Evolutionary conservation across 2,797 vertebrate species (phyloP).

Genomic region (Myripristis jacobus): DNA sequence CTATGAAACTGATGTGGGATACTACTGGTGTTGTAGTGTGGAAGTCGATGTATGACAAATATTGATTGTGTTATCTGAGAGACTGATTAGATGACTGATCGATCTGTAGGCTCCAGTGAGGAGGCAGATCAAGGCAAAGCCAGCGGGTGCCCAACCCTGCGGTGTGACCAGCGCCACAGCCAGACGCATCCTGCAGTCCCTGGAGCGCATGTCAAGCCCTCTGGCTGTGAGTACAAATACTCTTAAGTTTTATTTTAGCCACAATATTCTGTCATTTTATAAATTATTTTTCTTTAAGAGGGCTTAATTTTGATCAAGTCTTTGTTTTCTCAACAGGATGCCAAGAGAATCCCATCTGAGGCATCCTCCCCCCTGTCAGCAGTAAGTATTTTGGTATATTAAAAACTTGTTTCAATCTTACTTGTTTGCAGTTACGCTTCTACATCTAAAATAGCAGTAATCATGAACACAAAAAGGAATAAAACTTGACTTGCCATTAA

Average conservation of each 20-base stretch:
- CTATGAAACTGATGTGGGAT: neutral
- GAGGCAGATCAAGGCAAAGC: conserved; percentile 96
- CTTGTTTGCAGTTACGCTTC: neutral
- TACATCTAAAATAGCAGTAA: neutral
- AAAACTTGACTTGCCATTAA: neutral
- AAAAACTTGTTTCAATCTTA: neutral
- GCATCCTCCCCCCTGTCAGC: conserved; percentile 84
- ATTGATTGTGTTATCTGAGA: neutral
- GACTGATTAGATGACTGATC: conserved; percentile 25
- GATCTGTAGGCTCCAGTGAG: conserved; percentile 88
- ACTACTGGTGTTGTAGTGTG: neutral
- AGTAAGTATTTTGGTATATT: conserved; percentile 83
- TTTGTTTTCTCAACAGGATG: conserved; percentile 86
- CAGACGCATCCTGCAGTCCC: conserved; percentile 92
- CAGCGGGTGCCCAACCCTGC: conserved; percentile 88
- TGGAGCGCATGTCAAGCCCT: conserved; percentile 99
- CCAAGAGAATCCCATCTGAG: conserved; percentile 93
- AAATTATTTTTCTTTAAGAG: neutral
- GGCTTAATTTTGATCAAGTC: neutral
- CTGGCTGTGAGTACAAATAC: conserved; percentile 86
- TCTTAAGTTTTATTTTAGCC: neutral
- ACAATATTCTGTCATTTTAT: neutral
- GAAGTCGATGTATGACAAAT: conserved; percentile 8
- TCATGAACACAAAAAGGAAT: neutral
- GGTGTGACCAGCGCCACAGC: conserved; percentile 97